phyloP scores from a whole-genome alignment of 2,797 vertebrate genomes.

The Oryzias sinensis region DNA sequence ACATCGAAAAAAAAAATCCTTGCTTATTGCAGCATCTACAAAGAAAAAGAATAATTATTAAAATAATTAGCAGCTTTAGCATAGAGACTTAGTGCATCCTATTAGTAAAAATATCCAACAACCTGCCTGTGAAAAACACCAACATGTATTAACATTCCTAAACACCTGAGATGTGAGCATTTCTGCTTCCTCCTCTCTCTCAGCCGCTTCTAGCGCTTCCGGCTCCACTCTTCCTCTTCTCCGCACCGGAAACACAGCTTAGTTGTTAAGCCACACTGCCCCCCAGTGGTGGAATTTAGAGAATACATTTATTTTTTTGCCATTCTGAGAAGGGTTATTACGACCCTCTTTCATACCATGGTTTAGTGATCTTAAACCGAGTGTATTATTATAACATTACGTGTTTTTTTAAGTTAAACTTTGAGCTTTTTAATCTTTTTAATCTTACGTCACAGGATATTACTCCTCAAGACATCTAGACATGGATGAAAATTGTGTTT shows the following conservation, averaged over 20 bases:
- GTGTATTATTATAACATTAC: constrained; percentile 21
- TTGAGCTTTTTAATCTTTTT: too few relatives aligned
- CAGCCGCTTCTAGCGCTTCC: background rate
- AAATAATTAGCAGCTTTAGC: background rate
- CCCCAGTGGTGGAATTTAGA: constrained; percentile 6
- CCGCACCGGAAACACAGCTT: constrained; percentile 8
- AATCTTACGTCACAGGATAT: too few relatives aligned
- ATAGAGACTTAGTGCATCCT: too few relatives aligned
- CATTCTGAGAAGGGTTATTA: constrained; percentile 1
- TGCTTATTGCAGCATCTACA: constrained; percentile 11
- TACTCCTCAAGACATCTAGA: too few relatives aligned
- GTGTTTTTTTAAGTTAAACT: constrained; percentile 5
- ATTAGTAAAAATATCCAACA: too few relatives aligned
- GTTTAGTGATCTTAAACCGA: constrained; percentile 8
- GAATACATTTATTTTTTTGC: constrained; percentile 11
- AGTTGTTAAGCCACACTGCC: constrained; percentile 49
- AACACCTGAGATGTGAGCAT: too few relatives aligned
- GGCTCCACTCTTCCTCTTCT: constrained; percentile 6
- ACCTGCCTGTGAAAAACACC: too few relatives aligned
- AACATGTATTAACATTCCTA: too few relatives aligned
- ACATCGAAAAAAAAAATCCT: background rate
- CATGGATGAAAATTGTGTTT: too few relatives aligned
- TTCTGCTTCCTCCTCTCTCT: too few relatives aligned
- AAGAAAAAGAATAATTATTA: background rate
- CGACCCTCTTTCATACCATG: constrained; percentile 14